These are phyloP conservation scores for Psephotus haematonotus DNA, from an alignment of 2,113 vertebrate species.

Conservation along the genomic window DNA sequence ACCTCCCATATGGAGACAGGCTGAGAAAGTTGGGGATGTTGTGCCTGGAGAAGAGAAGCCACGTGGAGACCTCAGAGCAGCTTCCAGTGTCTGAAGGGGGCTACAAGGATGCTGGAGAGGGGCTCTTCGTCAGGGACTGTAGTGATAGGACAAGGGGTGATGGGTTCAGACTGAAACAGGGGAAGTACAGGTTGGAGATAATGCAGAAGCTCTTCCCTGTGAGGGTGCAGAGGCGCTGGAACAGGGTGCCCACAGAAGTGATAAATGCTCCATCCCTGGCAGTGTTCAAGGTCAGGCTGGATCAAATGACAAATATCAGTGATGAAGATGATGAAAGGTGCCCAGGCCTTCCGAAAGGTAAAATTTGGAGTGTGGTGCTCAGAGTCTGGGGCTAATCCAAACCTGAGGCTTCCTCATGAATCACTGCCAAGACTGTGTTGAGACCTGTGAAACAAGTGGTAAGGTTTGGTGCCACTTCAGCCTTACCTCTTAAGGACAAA, in stretches of 20 bases:
- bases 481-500: not conserved
- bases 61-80: not conserved
- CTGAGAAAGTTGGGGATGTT: not conserved
- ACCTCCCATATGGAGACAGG: not conserved
- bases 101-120: not conserved
- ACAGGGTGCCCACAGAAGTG: not conserved
- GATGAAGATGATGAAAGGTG: not conserved
- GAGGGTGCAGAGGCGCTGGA: not conserved
- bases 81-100: not conserved
- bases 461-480: not conserved
- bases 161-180: not conserved
- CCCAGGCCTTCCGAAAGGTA: not conserved
- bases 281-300: not conserved
- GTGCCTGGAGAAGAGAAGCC: not conserved
- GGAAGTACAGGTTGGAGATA: not conserved
- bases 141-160: not conserved
- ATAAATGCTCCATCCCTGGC: not conserved
- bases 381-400: not conserved
- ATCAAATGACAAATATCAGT: not conserved
- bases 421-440: not conserved
- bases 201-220: not conserved
- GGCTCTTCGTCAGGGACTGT: not conserved
- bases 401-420: not conserved
- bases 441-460: not conserved
- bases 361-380: not conserved